Base-by-base conservation (phyloP, 2,888 invertebrate genomes). In the Heliconius sara region DNA sequence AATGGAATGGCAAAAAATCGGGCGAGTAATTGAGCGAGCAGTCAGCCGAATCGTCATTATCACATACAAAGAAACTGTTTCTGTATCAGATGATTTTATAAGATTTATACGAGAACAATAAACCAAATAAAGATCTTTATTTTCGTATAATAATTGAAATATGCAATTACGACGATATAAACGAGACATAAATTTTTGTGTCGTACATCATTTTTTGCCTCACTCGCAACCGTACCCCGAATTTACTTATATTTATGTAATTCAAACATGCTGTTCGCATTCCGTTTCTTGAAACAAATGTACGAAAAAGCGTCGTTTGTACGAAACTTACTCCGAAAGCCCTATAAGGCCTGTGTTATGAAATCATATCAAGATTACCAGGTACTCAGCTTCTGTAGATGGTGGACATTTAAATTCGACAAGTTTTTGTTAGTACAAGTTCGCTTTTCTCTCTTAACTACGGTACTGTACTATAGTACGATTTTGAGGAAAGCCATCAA, bases 21-120 rank as follows among this genome's bases (percentile, higher is more conserved):
- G 84, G 88, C 89, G 89, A 91, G 90, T 91, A 93, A 92, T 91
- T 91, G 90, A 89, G 75, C 77, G 65, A 80, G 60, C 73, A 79
- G 80, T 79, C 78, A 81, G 79, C 80, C 81, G 84, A 84, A 85
- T 85, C 84, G 85, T 88, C 89, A 90, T 91, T 90, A 89, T 89
- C 89, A 90, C 89, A 86, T 90, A 89, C 86, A 82, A 80, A 86
- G 87, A 89, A 68, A 60, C 76, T 57, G 71, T 70, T 73, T 76
- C 79, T 47, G 60, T 65, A 70, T 74, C 68, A 52, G 73, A 43
- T 27, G 75, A 72, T 75, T 79, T 78, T 78, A 70, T 70, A 60
- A 60, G 39, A 39, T 60, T 73, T 34, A 70, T 68, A 63, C 43
- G 63, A 47, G 60, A 75, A 70, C 67, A 67, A 70, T 75, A 75